Percentiles rank a stretch among this genome's conserved stretches.
These are phyloP conservation scores for Macquaria ambigua DNA, from an alignment of 2,113 vertebrate genomes.

Conservation along the genomic window DNA sequence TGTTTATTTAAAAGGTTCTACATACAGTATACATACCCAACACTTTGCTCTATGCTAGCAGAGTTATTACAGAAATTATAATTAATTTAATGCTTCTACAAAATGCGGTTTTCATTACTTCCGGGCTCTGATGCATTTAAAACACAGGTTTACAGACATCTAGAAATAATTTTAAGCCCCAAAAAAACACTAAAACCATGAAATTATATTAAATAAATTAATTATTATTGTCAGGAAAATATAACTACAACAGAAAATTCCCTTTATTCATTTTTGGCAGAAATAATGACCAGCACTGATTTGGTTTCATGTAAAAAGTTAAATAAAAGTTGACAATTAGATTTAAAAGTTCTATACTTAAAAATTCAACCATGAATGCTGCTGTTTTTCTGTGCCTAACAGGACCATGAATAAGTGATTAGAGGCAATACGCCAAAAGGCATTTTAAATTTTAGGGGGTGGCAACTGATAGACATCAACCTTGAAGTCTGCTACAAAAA, in stretches of 20 bases:
- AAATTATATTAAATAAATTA: slow-evolving; percentile 10
- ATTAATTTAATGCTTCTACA: slow-evolving; percentile 1
- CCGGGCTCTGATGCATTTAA: not conserved
- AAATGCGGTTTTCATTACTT: not conserved
- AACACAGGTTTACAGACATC: slow-evolving; percentile 13
- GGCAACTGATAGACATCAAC: slow-evolving; percentile 68
- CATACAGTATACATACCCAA: not conserved
- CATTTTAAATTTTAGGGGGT: slow-evolving; percentile 54
- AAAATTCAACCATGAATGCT: not conserved
- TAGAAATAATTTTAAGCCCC: slow-evolving; percentile 22
- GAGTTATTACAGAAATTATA: not conserved
- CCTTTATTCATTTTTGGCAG: not conserved
- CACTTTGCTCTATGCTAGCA: not conserved
- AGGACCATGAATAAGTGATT: slow-evolving; percentile 23
- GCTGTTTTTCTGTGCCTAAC: not conserved
- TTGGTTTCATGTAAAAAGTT: not conserved
- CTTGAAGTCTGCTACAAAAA: slow-evolving; percentile 62
- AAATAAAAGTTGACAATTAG: not conserved
- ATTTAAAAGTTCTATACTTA: not conserved
- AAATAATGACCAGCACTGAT: not conserved
- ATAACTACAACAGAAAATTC: not conserved
- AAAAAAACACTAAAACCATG: not conserved
- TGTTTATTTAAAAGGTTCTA: not conserved
- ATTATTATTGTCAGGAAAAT: not conserved
- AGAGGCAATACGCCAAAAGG: slow-evolving; percentile 5